Base-by-base conservation (phyloP, 2,797 vertebrate genomes). In the Peromyscus eremicus region DNA sequence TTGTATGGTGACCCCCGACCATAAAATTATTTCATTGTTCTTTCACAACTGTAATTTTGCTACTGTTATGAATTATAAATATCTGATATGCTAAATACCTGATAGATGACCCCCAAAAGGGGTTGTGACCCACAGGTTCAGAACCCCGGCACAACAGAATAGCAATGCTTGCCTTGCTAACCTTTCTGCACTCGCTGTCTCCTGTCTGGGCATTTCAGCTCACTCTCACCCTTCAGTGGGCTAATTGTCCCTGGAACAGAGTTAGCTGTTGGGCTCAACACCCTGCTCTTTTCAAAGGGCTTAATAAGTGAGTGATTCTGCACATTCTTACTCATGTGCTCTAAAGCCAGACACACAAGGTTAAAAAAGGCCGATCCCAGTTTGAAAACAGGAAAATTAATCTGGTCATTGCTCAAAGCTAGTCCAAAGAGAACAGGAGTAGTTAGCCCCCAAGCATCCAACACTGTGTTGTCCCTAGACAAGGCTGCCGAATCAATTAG, bases 401-500 rank as follows among this genome's bases (percentile, higher is more conserved):
- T 96, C 96, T 94, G 60, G 70, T 92, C 77, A 19, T 86, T 96
- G 92, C 96, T 86, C 92, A 89, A 84, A 89, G 94, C 70, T 9
- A 96, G 77, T 95, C 95, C 85, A 93, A 81, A 16, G 46, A 96
- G 94, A 83, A 29, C 0, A 3, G 29, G 60, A 87, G 34, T 60
- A 64, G 96, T 95, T 94, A 92, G 79, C 93, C 96, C 83, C 75
- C 40, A 52, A 96, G 95, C 94, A 92, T 75, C 91, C 79, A 84
- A 86, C 32, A 1, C 80, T 17, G 57, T 3, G n/a, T 49, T 86
- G 62, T 76, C 88, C 57, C 90, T 95, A 66, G 73, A 97, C 88
- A 86, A 91, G 91, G 83, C 93, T 90, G 96, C 66, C 62, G 95
- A 98, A 97, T 97, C 97, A 98, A 98, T 98, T 98, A 98, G 92